Conservation (phyloP, 2,888 invertebrate genomes). For the Spatulosminthurus flaviceps region DNA sequence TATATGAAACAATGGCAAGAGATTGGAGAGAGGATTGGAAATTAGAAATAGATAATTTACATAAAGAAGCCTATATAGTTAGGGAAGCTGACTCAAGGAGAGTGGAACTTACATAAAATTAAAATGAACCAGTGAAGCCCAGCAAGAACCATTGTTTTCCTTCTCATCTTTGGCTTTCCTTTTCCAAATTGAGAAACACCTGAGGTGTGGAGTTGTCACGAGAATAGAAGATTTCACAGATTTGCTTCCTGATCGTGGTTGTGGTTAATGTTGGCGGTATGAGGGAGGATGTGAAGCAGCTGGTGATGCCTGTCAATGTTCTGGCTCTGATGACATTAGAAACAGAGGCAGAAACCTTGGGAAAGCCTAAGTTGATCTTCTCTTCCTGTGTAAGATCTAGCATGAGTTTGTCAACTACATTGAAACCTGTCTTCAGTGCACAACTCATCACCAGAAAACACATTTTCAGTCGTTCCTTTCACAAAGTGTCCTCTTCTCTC, state of each 20-base stretch:
- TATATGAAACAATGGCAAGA: too few relatives aligned
- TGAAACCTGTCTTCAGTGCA: slow-evolving; percentile 27
- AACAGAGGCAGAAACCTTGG: not conserved
- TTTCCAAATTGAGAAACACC: slow-evolving; percentile 30
- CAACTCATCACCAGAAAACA: slow-evolving; percentile 39
- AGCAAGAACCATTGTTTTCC: slow-evolving; percentile 62
- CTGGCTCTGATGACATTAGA: not conserved
- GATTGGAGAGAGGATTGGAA: not conserved
- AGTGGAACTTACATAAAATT: slow-evolving; percentile 60
- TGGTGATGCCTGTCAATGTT: slow-evolving; percentile 13
- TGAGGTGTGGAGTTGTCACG: slow-evolving; percentile 34
- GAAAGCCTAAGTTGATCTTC: slow-evolving; percentile 19
- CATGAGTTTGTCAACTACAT: slow-evolving; percentile 24
- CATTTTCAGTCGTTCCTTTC: slow-evolving; percentile 35
- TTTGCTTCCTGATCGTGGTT: slow-evolving; percentile 2
- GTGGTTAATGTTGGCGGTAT: slow-evolving; percentile 13
- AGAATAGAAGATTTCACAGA: slow-evolving; percentile 27
- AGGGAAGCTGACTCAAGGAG: not conserved
- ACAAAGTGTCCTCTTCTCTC: not conserved
- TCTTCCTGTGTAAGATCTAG: not conserved
- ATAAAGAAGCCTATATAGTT: too few relatives aligned
- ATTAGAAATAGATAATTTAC: too few relatives aligned
- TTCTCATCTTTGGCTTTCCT: slow-evolving; percentile 46
- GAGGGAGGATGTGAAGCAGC: slow-evolving; percentile 1
- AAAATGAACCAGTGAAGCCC: slow-evolving; percentile 62